phyloP scores from a whole-genome alignment of 2,888 invertebrate genomes.

The Podotricha telesiphe region DNA sequence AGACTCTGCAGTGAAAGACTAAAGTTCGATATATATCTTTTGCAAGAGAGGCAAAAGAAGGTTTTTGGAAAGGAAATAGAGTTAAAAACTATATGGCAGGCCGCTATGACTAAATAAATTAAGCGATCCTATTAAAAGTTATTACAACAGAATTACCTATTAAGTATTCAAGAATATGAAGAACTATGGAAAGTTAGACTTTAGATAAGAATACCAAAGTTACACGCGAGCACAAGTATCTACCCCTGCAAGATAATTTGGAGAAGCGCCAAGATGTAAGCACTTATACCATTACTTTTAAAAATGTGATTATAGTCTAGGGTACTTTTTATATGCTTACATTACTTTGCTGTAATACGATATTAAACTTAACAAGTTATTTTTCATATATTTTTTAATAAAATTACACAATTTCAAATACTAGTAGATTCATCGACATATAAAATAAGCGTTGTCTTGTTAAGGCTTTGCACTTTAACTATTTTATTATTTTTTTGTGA shows the following conservation, averaged over 20 bases:
- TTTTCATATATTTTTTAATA: neutral
- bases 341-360: conserved; percentile 19
- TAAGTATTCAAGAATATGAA: conserved; percentile 46
- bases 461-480: no score
- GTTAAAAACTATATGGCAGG: neutral
- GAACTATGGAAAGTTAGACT: conserved; percentile 38
- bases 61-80: neutral
- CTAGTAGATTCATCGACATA: no score
- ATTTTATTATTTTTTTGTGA: no score
- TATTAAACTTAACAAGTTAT: neutral
- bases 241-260: conserved; percentile 42
- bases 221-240: conserved; percentile 31
- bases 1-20: no score
- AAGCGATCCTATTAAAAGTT: conserved; percentile 1
- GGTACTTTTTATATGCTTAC: conserved; percentile 27
- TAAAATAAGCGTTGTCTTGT: no score
- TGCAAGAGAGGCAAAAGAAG: neutral
- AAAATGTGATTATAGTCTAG: conserved; percentile 44
- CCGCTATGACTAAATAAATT: neutral
- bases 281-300: conserved; percentile 44
- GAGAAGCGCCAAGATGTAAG: conserved; percentile 43
- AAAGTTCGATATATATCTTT: neutral
- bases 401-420: neutral
- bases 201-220: conserved; percentile 40
- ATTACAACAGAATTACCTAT: conserved; percentile 7